Evolutionary conservation across 2,888 invertebrate genomes (phyloP).

Genomic region (Girardia tigrina): DNA sequence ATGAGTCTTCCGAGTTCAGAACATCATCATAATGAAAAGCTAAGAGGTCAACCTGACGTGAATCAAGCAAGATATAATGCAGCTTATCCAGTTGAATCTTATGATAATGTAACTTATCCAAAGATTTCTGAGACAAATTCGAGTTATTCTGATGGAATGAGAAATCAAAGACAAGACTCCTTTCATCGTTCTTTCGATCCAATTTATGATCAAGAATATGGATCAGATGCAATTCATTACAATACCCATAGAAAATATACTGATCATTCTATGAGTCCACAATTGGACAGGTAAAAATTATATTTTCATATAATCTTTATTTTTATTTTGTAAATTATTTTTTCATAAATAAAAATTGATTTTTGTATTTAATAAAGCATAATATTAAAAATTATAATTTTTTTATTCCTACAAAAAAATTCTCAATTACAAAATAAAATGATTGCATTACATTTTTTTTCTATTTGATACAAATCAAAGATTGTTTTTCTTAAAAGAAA

Average conservation of each 20-base stretch:
- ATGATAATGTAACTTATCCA: conserved; percentile 6
- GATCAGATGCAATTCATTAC: not conserved
- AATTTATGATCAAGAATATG: not conserved
- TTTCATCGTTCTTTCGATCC: conserved; percentile 7
- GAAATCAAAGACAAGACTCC: not conserved
- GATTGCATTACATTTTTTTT: too few species aligned
- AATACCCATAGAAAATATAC: not conserved
- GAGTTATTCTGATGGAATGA: not conserved
- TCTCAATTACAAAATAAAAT: too few species aligned
- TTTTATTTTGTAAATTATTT: too few species aligned
- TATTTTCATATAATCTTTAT: too few species aligned
- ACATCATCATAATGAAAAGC: not conserved
- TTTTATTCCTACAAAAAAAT: too few species aligned
- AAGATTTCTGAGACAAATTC: not conserved
- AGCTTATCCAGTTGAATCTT: not conserved
- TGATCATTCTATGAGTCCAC: not conserved
- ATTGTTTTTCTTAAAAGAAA: too few species aligned
- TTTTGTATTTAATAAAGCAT: too few species aligned
- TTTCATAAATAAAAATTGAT: too few species aligned
- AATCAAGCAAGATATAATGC: not conserved
- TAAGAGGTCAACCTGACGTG: not conserved
- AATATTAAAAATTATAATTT: too few species aligned
- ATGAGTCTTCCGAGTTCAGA: not conserved
- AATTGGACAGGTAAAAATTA: not conserved
- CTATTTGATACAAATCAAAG: too few species aligned